These are phyloP conservation scores for Galerucella calmariensis DNA, from an alignment of 2,888 invertebrate genomes.

Conservation along the genomic window DNA sequence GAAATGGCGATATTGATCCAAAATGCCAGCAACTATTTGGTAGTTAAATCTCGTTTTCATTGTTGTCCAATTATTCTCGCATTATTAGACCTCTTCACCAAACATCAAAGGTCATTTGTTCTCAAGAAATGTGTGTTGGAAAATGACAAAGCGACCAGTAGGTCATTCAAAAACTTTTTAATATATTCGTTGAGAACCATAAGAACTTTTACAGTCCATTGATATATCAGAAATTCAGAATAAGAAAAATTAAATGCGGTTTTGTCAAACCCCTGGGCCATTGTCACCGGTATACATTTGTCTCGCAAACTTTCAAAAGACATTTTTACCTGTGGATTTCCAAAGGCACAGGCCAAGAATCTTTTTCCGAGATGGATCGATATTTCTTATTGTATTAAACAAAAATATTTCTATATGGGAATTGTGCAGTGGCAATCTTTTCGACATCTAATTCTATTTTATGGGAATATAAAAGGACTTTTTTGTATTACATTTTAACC, in stretches of 20 bases:
- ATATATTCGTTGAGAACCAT: constrained; percentile 51
- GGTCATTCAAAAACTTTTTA: constrained; percentile 47
- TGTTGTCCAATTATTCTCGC: constrained; percentile 45
- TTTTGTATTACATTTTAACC: constrained; percentile 9
- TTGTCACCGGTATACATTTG: constrained; percentile 51
- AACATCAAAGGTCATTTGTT: constrained; percentile 48
- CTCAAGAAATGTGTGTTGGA: constrained; percentile 43
- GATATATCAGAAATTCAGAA: constrained; percentile 52
- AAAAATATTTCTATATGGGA: constrained; percentile 38
- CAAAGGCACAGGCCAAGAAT: constrained; percentile 37
- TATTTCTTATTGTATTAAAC: constrained; percentile 39
- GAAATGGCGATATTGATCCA: neutral
- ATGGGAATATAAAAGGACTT: neutral
- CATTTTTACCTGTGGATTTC: constrained; percentile 45
- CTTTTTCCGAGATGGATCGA: constrained; percentile 15
- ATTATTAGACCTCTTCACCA: constrained; percentile 40
- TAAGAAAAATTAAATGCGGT: constrained; percentile 60
- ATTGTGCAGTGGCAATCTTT: constrained; percentile 24
- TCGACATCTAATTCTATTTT: constrained; percentile 15
- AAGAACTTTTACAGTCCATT: constrained; percentile 56
- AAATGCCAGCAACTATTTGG: constrained; percentile 32
- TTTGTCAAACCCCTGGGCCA: constrained; percentile 58
- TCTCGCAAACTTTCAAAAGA: constrained; percentile 42
- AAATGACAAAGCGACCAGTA: constrained; percentile 37
- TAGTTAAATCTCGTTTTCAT: constrained; percentile 41